phyloP scores from a whole-genome alignment of 2,888 invertebrate genomes.

The Tipula helvola region DNA sequence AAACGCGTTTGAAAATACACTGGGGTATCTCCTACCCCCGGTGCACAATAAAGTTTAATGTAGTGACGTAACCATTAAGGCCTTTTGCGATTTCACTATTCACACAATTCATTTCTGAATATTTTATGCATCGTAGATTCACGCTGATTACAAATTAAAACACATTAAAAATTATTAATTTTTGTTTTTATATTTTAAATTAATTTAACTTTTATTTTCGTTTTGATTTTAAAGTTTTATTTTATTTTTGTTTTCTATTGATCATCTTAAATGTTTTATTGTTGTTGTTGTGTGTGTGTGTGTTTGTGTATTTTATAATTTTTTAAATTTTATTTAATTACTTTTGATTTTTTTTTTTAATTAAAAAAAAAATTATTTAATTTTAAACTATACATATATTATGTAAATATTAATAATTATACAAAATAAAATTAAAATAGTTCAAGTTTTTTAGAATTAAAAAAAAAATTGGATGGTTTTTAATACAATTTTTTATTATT shows the following conservation, averaged over 20 bases:
- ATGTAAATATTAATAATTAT: background rate
- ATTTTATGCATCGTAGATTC: no score
- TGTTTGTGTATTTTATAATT: background rate
- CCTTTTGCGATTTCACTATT: no score
- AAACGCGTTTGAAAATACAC: no score
- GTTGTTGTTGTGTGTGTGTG: background rate
- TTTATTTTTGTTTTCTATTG: background rate
- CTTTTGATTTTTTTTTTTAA: background rate
- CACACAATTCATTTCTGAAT: no score
- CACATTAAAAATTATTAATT: background rate
- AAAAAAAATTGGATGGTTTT: background rate
- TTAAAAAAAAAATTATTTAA: background rate
- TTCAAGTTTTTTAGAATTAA: background rate
- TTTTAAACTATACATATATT: background rate
- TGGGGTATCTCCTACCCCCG: no score
- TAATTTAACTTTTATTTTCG: background rate
- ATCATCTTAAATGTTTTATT: background rate
- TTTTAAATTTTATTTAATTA: background rate
- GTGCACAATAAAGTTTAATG: no score
- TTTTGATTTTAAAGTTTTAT: background rate
- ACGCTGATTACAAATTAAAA: background rate
- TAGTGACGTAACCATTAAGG: no score
- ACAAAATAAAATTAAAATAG: background rate
- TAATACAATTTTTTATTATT: background rate
- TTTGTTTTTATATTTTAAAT: background rate